Percentiles rank a stretch among this genome's conserved stretches.
phyloP scores from a whole-genome alignment of 2,888 invertebrate species.

The Lasius fuliginosus region DNA sequence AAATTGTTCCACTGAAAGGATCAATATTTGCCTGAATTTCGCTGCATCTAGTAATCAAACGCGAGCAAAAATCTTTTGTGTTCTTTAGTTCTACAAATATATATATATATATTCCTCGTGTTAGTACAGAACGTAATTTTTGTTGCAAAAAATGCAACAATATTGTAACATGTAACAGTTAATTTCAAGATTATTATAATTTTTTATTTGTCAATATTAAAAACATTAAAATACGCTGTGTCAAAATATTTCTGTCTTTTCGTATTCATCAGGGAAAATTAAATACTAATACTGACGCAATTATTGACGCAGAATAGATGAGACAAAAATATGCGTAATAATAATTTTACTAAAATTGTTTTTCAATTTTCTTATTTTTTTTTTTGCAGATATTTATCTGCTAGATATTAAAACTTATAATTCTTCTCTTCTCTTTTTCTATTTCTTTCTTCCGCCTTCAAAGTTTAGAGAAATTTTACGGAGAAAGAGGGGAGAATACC shows the following conservation, averaged over 20 bases:
- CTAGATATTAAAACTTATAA: neutral
- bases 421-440: neutral
- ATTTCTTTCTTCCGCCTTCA: neutral
- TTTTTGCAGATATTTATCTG: neutral
- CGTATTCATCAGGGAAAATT: neutral
- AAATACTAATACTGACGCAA: neutral
- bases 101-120: neutral
- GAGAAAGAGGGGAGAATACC: constrained; percentile 45
- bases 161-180: neutral
- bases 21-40: constrained; percentile 33
- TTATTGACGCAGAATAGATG: neutral
- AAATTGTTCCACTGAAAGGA: neutral
- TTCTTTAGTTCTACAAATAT: constrained; percentile 10
- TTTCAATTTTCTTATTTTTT: neutral
- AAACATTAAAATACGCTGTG: neutral
- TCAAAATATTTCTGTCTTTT: neutral
- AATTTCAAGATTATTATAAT: constrained; percentile 1
- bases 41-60: constrained; percentile 7
- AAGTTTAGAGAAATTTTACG: constrained; percentile 1
- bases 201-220: neutral
- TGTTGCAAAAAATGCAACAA: neutral
- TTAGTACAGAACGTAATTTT: constrained; percentile 2
- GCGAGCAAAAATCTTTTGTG: neutral
- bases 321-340: neutral
- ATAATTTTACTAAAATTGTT: constrained; percentile 3